Percentiles rank a stretch among this genome's conserved stretches.
These are phyloP conservation scores for Oreochromis mossambicus DNA, from an alignment of 2,797 vertebrate species.

Conservation along the genomic window DNA sequence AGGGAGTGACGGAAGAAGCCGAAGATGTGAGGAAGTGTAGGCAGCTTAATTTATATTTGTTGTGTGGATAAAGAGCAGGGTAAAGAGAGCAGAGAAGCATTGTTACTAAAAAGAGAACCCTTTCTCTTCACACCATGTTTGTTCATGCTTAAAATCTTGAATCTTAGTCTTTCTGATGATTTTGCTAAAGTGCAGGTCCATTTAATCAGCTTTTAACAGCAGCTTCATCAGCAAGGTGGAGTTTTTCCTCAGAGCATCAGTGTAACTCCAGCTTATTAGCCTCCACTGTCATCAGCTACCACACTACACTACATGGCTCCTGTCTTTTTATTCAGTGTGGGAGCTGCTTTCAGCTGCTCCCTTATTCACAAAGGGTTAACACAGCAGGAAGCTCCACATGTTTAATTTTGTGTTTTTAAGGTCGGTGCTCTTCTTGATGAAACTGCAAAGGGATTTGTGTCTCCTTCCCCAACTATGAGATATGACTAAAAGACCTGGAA, in stretches of 20 bases:
- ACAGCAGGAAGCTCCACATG: not conserved
- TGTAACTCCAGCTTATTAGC: not conserved
- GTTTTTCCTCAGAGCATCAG: not conserved
- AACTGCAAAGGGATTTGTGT: not conserved
- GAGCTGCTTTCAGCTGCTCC: not conserved
- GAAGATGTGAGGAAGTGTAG: not conserved
- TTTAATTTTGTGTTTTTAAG: not conserved
- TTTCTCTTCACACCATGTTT: not conserved
- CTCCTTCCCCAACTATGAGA: not conserved
- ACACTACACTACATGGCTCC: not conserved
- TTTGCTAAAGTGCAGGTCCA: not conserved
- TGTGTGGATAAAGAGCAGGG: not conserved
- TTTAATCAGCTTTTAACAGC: not conserved
- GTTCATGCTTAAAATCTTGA: not conserved
- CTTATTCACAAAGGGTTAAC: not conserved
- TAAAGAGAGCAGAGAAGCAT: not conserved
- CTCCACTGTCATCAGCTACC: not conserved
- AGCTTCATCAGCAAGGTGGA: not conserved
- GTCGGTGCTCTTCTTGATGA: not conserved
- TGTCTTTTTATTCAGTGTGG: not conserved
- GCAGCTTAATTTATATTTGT: not conserved
- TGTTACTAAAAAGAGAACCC: not conserved
- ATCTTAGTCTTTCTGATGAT: not conserved
- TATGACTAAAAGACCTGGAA: not conserved
- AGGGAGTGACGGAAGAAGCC: constrained; percentile 1